These are phyloP conservation scores for Saguinus imperator DNA, from an alignment of 2,113 vertebrate species.

Conservation along the genomic window DNA sequence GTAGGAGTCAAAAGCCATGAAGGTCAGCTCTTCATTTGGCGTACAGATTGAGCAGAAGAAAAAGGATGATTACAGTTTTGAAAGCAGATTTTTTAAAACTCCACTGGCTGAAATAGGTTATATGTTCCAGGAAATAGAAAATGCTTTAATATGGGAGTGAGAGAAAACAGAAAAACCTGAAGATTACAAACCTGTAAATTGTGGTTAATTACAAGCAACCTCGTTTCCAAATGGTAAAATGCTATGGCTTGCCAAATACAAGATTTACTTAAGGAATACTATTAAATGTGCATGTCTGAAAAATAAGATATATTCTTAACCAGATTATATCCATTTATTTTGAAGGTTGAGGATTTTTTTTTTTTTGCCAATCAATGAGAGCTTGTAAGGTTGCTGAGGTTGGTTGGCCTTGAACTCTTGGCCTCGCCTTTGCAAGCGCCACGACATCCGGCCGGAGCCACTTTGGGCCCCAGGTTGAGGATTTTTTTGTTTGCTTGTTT, in stretches of 20 bases:
- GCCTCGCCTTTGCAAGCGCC: too few relatives aligned
- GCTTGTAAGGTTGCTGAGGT: too few relatives aligned
- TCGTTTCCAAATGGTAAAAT: neutral
- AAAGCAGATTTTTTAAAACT: neutral
- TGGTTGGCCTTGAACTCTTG: too few relatives aligned
- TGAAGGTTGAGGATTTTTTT: neutral
- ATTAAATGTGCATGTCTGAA: constrained; percentile 17
- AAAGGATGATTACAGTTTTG: neutral
- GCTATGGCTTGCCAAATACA: neutral
- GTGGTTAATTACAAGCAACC: neutral
- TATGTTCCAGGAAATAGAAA: constrained; percentile 22
- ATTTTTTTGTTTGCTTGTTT: neutral
- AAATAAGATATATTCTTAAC: constrained; percentile 32
- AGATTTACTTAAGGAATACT: neutral
- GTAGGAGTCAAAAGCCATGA: neutral
- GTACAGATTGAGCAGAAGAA: constrained; percentile 18
- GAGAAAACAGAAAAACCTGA: neutral
- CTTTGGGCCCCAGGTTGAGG: too few relatives aligned
- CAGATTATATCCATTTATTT: constrained; percentile 8
- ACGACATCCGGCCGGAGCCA: too few relatives aligned
- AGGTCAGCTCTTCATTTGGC: neutral
- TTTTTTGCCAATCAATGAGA: too few relatives aligned
- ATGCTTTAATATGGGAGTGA: neutral
- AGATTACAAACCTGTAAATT: neutral
- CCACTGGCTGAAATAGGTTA: neutral